Conservation (phyloP, 2,797 vertebrate species). For the Malacoctenus gilli region DNA sequence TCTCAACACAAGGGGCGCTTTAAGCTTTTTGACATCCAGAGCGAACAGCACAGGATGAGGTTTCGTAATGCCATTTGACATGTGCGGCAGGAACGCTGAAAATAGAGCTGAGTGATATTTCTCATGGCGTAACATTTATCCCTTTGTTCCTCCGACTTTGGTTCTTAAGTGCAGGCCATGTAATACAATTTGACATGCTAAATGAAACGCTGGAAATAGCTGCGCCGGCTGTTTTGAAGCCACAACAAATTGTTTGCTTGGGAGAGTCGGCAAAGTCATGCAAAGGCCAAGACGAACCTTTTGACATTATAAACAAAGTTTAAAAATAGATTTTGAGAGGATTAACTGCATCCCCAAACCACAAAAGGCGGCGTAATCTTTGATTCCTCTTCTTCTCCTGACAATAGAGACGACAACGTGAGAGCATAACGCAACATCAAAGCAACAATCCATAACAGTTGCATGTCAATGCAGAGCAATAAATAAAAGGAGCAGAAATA, state of each 20-base stretch:
- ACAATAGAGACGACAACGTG: constrained; percentile 55
- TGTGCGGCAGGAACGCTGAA: constrained; percentile 44
- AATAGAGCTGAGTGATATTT: constrained; percentile 53
- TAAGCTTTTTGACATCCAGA: constrained; percentile 42
- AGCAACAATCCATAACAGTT: constrained; percentile 61
- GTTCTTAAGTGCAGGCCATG: constrained; percentile 53
- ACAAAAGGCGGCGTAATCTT: constrained; percentile 46
- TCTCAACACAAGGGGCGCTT: constrained; percentile 19
- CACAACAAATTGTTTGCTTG: constrained; percentile 54
- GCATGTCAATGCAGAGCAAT: constrained; percentile 35
- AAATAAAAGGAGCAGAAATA: constrained; percentile 16
- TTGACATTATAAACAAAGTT: constrained; percentile 52
- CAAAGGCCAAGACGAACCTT: constrained; percentile 65
- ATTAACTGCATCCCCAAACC: constrained; percentile 46
- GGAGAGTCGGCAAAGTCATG: constrained; percentile 62
- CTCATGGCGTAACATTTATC: constrained; percentile 57
- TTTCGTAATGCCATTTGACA: constrained; percentile 50
- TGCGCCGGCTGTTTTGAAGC: constrained; percentile 50
- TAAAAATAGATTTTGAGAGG: constrained; percentile 65
- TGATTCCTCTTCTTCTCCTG: constrained; percentile 42
- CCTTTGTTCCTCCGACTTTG: constrained; percentile 48
- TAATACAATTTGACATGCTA: constrained; percentile 73
- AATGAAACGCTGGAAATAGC: constrained; percentile 69
- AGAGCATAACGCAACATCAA: constrained; percentile 68
- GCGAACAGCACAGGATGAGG: constrained; percentile 28